These are phyloP conservation scores for Opisthograptis luteolata DNA, from an alignment of 2,888 invertebrate genomes.

Conservation along the genomic window DNA sequence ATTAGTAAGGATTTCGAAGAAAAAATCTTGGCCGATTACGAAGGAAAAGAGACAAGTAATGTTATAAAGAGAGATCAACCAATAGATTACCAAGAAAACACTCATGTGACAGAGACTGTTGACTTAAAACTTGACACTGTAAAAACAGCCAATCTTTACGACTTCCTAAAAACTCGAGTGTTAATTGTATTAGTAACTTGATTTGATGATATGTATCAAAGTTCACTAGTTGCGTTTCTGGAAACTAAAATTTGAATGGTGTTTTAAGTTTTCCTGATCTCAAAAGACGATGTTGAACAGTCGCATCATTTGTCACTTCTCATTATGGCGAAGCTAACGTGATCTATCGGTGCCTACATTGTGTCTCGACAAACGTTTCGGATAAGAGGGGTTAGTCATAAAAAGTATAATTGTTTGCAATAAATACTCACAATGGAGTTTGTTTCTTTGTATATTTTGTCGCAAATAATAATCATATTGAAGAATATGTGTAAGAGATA, in stretches of 20 bases:
- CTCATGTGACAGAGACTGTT: no score
- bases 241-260: background rate
- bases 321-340: conserved; percentile 25
- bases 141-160: no score
- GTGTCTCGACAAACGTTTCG: conserved; percentile 21
- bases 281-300: conserved; percentile 1
- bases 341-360: conserved; percentile 31
- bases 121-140: no score
- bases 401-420: conserved; percentile 29
- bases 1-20: no score
- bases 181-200: no score
- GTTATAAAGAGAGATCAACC: no score
- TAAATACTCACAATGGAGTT: conserved; percentile 19
- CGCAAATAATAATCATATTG: conserved; percentile 8
- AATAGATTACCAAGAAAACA: no score
- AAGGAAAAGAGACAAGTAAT: no score
- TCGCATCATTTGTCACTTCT: conserved; percentile 4
- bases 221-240: no score
- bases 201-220: background rate
- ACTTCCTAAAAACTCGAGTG: no score
- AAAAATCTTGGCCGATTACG: no score
- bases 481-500: no score
- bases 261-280: background rate
- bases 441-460: conserved; percentile 29
- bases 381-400: conserved; percentile 32